Evolutionary conservation across 2,113 vertebrate genomes (phyloP).

Genomic region (Rhadina sibilatrix): DNA sequence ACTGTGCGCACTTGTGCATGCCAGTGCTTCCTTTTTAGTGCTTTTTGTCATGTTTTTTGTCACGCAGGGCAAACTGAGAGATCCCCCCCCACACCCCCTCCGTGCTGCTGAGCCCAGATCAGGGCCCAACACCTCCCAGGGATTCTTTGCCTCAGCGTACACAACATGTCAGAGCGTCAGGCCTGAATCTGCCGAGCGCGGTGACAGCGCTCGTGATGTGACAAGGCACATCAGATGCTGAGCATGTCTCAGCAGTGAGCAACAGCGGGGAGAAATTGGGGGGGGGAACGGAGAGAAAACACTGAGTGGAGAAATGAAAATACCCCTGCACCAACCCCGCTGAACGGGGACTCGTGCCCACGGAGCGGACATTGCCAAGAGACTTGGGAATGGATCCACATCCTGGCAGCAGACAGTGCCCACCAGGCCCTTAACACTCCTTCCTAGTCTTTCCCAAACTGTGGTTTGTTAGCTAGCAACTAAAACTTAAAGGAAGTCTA

Average conservation of each 20-base stretch:
- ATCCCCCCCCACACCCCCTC: neutral
- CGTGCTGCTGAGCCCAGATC: neutral
- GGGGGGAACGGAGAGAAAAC: neutral
- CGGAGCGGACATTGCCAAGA: neutral
- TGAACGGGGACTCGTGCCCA: neutral
- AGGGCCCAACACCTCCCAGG: neutral
- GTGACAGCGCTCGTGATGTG: neutral
- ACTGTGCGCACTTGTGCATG: neutral
- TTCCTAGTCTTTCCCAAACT: neutral
- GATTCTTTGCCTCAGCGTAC: neutral
- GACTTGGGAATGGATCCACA: neutral
- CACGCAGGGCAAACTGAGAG: neutral
- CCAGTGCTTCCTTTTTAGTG: neutral
- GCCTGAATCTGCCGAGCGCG: neutral
- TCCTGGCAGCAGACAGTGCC: neutral
- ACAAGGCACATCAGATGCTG: neutral
- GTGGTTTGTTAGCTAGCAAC: neutral
- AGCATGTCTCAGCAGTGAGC: neutral
- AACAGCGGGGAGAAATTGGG: fast-evolving
- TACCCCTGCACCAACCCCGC: neutral
- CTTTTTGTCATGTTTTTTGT: neutral
- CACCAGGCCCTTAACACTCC: neutral
- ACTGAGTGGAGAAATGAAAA: fast-evolving
- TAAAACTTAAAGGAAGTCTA: neutral
- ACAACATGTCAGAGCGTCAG: neutral